Conservation (phyloP, 1,140 invertebrate species). For the Panulirus ornatus region DNA sequence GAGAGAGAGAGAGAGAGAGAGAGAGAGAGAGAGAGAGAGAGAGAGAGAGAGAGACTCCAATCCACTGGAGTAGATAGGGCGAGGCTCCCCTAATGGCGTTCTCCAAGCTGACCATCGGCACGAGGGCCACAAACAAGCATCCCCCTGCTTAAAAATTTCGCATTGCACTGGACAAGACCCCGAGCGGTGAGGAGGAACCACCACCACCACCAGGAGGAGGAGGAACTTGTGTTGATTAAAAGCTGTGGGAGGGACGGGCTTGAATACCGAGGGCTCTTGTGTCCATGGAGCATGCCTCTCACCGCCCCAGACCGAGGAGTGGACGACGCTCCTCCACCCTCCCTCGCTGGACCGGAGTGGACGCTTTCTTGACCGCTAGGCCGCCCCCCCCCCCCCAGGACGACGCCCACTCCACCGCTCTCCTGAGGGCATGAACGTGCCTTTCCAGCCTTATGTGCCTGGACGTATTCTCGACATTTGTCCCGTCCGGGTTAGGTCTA, state of each 20-base stretch:
- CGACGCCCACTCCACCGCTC: slow-evolving; percentile 25
- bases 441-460: not conserved
- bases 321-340: not conserved
- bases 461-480: not conserved
- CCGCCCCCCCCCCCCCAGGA: too few relatives aligned
- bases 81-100: slow-evolving; percentile 21
- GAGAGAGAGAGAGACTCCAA: not conserved
- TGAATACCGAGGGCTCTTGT: slow-evolving; percentile 33
- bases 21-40: too few relatives aligned
- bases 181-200: slow-evolving; percentile 11
- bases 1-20: not conserved
- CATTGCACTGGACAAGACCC: slow-evolving; percentile 32
- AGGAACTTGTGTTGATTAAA: slow-evolving; percentile 53
- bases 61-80: slow-evolving; percentile 29
- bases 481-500: too few relatives aligned
- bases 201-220: too few relatives aligned
- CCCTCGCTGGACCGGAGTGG: not conserved
- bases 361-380: slow-evolving; percentile 21
- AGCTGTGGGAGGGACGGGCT: too few relatives aligned
- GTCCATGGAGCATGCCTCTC: not conserved
- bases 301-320: not conserved
- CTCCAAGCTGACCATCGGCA: slow-evolving; percentile 22
- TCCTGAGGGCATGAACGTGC: not conserved
- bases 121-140: slow-evolving; percentile 5
- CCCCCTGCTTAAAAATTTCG: slow-evolving; percentile 48